Base-by-base conservation (phyloP, 1,140 invertebrate genomes). In the Nasonia longicornis region DNA sequence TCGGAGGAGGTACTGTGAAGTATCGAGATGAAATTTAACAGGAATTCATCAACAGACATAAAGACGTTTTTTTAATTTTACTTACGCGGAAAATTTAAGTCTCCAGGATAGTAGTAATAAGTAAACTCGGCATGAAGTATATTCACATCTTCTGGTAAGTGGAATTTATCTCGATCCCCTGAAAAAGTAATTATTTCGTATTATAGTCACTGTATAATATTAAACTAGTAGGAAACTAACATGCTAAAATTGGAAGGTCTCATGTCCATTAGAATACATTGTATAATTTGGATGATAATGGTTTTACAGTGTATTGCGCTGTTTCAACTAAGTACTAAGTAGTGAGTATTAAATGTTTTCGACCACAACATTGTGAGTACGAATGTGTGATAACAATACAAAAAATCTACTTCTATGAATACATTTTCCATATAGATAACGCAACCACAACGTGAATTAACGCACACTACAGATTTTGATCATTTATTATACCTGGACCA, bases 31-130 rank as follows among this genome's bases (percentile, higher is more conserved):
- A 58, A 82, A 20, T 75, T 80, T 70, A 77, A 70, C n/a, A 58
- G 7, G n/a, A 3, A 20, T 58, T n/a, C 52, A 16, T 48, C 3
- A 3, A n/a, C 20, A n/a, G 16, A 48, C 3, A 0, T 58, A 38
- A 42, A 72, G 10, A 2, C 26, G 45, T 26, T 67, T 45, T 26
- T 42, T 45, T 58, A 67, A 58, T 77, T 76, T 73, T 83, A 91
- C 93, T 93, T 92, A 98, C 97, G 92, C 90, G 97, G 97, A 93
- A 98, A 98, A 83, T 95, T 94, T 67, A 96, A 94, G 87, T 97
- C 97, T 71, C 96, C 97, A 14, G 98, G 97, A 92, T 98, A 99
- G 89, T 98, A 99, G 91, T 98, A 99, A 86, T 97, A 97, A 2
- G 97, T 98, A 85, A 98, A 97, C 88, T 99, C 98, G 3, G 98